Evolutionary conservation across 2,113 vertebrate genomes (phyloP).

Genomic region (Eptesicus fuscus): DNA sequence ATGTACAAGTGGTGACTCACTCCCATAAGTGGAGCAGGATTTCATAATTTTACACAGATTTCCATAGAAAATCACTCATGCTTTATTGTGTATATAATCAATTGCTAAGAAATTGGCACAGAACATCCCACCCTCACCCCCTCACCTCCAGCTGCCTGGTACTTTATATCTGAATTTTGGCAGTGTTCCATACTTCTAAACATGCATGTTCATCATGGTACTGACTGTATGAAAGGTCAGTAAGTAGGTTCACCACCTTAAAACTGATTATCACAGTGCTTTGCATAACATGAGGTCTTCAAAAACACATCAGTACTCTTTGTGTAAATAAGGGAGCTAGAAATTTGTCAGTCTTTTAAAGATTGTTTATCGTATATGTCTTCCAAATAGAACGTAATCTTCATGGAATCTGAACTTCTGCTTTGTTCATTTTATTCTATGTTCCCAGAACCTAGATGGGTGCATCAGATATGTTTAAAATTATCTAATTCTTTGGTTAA

Average conservation of each 20-base stretch:
- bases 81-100: neutral
- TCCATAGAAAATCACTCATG: neutral
- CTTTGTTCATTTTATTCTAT: neutral
- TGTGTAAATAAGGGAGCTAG: neutral
- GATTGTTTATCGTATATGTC: neutral
- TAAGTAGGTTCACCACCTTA: neutral
- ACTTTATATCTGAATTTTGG: neutral
- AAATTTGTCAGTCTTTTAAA: neutral
- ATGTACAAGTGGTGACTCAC: neutral
- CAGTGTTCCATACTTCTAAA: neutral
- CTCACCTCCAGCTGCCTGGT: neutral
- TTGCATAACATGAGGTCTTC: neutral
- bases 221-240: neutral
- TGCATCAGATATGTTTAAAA: neutral
- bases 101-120: neutral
- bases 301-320: neutral
- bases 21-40: neutral
- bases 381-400: neutral
- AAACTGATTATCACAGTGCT: neutral
- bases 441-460: neutral
- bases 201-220: neutral
- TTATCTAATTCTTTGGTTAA: neutral
- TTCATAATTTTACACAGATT: constrained; percentile 19
- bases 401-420: neutral
- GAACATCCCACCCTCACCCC: neutral